Percentiles rank a stretch among this genome's conserved stretches.
Evolutionary conservation across 1,140 invertebrate species (phyloP).

Genomic region (Sogatella furcifera): DNA sequence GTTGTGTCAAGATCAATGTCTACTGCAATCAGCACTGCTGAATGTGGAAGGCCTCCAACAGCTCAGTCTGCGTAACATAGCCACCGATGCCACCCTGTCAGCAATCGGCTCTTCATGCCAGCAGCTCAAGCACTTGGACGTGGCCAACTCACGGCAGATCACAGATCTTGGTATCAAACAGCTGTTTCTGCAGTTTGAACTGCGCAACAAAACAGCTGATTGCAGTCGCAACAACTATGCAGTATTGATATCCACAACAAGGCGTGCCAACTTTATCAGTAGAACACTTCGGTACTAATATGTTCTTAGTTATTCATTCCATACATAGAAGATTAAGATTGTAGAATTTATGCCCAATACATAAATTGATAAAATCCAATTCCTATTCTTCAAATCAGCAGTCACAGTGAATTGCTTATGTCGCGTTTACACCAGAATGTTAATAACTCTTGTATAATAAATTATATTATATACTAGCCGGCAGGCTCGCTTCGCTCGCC

Average conservation of each 20-base stretch:
- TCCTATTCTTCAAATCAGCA: too few species aligned
- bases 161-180: slow-evolving; percentile 36
- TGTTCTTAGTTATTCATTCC: too few species aligned
- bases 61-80: slow-evolving; percentile 36
- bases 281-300: too few species aligned
- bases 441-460: too few species aligned
- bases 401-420: too few species aligned
- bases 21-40: slow-evolving; percentile 32
- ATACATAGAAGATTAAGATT: too few species aligned
- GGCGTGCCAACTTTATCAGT: not conserved
- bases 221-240: not conserved
- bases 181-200: slow-evolving; percentile 35
- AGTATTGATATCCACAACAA: slow-evolving; percentile 5
- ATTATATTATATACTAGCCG: too few species aligned
- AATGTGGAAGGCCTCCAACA: slow-evolving; percentile 33
- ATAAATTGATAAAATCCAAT: too few species aligned
- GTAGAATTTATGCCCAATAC: too few species aligned
- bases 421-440: too few species aligned
- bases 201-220: slow-evolving; percentile 29
- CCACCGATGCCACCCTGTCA: slow-evolving; percentile 34
- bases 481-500: too few species aligned
- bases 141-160: slow-evolving; percentile 38
- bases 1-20: slow-evolving; percentile 29
- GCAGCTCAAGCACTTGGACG: slow-evolving; percentile 33
- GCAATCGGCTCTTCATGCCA: slow-evolving; percentile 35